Base-by-base conservation (phyloP, 1,140 invertebrate genomes). In the Calliphora vicina region DNA sequence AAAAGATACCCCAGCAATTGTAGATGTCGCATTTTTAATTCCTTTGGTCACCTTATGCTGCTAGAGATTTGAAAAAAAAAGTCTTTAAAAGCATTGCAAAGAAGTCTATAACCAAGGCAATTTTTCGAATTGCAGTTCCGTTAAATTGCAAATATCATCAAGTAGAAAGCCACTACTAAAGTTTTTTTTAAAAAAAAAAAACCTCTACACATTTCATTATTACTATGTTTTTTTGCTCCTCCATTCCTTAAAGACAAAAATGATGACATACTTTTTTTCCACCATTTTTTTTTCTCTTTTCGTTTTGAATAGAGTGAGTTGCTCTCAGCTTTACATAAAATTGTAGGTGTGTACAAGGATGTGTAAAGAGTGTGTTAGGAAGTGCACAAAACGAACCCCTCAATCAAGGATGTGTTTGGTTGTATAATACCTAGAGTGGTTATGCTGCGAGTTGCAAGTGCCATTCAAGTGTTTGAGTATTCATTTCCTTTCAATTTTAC, bases 81-180 rank as follows among this genome's bases (percentile, higher is more conserved):
- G 74, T n/a, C n/a, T n/a, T n/a, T n/a, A n/a, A n/a, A 78, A 78
- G 23, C 23, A 57, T 0, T 67, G 4, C 29, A 35, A 35, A 8
- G 2, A 35, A 35, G 29, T 67, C 9, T 67, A 67, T 78, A 78
- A 78, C 35, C 74, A 43, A 78, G 74, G 74, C 35, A 43, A 78
- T 78, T 43, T 78, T 78, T 78, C 23, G 74, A 78, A 78, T 78
- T 78, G 35, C n/a, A 78, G 74, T 78, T 78, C 74, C 74, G 74
- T 78, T 78, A 78, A 78, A 78, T 78, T 78, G 35, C 74, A 78
- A 43, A 74, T 74, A 57, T 5, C 13, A 57, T 57, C 50, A 57
- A n/a, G 29, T 35, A 35, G 29, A 35, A 35, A 35, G 29, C 29
- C 29, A 35, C 29, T 35, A 35, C 29, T 35, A 35, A 35, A 35